Conservation (phyloP, 37 sponge, comb jelly and placozoan species). For the Trichoplax adhaerens region DNA sequence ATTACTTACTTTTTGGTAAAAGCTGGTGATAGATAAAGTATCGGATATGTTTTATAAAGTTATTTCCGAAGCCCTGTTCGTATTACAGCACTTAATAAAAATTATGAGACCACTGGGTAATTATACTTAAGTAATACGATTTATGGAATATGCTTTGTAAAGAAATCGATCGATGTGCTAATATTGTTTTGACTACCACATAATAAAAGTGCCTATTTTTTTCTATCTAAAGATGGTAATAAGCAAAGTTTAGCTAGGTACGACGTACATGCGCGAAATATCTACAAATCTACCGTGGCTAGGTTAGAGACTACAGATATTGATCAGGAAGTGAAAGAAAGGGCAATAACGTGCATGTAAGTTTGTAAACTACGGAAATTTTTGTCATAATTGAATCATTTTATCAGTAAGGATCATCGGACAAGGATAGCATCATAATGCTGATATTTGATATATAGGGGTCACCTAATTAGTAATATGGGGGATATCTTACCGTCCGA, state of each 20-base stretch:
- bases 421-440: neutral
- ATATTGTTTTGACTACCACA: too few species aligned
- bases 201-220: too few species aligned
- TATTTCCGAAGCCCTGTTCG: slow-evolving; percentile 80
- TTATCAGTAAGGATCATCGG: neutral
- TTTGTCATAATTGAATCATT: neutral
- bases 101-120: slow-evolving; percentile 59
- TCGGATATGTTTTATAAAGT: slow-evolving; percentile 93
- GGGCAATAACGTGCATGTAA: slow-evolving; percentile 94
- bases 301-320: slow-evolving; percentile 87
- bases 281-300: slow-evolving; percentile 40
- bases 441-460: slow-evolving; percentile 17
- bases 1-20: too few species aligned
- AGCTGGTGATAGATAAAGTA: slow-evolving; percentile 7
- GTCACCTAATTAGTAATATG: slow-evolving; percentile 59
- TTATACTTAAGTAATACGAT: too few species aligned
- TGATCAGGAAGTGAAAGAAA: slow-evolving; percentile 97
- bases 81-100: slow-evolving; percentile 62
- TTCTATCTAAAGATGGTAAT: too few species aligned
- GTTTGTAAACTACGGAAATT: slow-evolving; percentile 1
- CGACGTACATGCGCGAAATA: neutral
- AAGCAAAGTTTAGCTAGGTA: too few species aligned
- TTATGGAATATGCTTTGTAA: too few species aligned
- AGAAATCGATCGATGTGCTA: too few species aligned
- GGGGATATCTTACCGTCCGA: slow-evolving; percentile 48